Percentiles rank a stretch among this genome's conserved stretches.
phyloP scores from a whole-genome alignment of 2,888 invertebrate species.

The Druceiella hillmani region DNA sequence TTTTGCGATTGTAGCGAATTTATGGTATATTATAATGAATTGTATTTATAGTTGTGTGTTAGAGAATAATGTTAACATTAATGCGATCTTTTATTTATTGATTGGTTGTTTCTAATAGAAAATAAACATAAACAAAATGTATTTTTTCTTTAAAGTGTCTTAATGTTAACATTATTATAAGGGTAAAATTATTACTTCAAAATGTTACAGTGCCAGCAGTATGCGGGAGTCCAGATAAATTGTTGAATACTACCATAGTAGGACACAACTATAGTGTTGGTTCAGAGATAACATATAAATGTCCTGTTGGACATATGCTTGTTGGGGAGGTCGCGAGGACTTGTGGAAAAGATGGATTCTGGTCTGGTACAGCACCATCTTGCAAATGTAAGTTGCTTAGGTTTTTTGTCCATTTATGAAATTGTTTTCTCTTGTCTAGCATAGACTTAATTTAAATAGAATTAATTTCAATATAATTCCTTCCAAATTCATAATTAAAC shows the following conservation, averaged over 20 bases:
- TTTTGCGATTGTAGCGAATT: not conserved
- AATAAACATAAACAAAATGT: too few relatives aligned
- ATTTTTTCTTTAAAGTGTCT: too few relatives aligned
- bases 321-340: conserved; percentile 62
- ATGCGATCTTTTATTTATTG: too few relatives aligned
- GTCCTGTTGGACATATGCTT: conserved; percentile 78
- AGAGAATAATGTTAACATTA: too few relatives aligned
- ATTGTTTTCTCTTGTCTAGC: too few relatives aligned
- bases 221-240: conserved; percentile 85
- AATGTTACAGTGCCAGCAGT: conserved; percentile 64
- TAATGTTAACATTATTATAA: too few relatives aligned
- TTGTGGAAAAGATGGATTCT: conserved; percentile 72
- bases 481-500: too few relatives aligned
- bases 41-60: conserved; percentile 1
- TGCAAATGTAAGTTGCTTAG: conserved; percentile 83
- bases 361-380: conserved; percentile 75
- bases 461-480: too few relatives aligned
- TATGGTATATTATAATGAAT: not conserved
- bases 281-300: conserved; percentile 65
- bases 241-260: conserved; percentile 74
- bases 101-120: too few relatives aligned
- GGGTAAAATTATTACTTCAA: too few relatives aligned
- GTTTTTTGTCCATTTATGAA: not conserved
- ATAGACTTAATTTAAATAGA: too few relatives aligned
- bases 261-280: conserved; percentile 67